phyloP scores from a whole-genome alignment of 1,140 invertebrate genomes.

The Bombus fervidus region DNA sequence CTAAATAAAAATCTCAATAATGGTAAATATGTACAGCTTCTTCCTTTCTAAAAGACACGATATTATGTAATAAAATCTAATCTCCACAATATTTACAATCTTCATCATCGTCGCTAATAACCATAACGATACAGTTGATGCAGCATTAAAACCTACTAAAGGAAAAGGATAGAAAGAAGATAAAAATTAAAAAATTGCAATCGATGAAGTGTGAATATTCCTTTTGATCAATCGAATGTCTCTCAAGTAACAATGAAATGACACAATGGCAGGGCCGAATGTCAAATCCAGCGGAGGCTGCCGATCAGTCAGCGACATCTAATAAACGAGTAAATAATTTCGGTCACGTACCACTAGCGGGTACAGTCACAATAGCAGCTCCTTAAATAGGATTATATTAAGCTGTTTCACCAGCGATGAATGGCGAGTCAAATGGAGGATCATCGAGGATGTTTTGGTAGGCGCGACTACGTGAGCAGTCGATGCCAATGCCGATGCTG shows the following conservation, averaged over 20 bases:
- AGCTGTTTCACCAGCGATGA: constrained; percentile 80
- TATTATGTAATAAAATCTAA: background rate
- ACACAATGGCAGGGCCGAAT: background rate
- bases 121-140: background rate
- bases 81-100: background rate
- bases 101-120: background rate
- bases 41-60: background rate
- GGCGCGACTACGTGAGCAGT: constrained; percentile 73
- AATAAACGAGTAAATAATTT: constrained; percentile 83
- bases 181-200: background rate
- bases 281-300: constrained; percentile 33
- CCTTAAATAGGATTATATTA: constrained; percentile 83
- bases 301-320: constrained; percentile 67
- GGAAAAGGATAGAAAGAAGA: background rate
- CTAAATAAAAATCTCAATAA: background rate
- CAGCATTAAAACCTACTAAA: background rate
- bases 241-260: constrained; percentile 3
- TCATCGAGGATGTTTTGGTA: constrained; percentile 81
- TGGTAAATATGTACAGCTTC: too few species aligned
- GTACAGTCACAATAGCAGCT: constrained; percentile 70
- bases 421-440: constrained; percentile 80
- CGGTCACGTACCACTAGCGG: constrained; percentile 77
- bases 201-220: background rate
- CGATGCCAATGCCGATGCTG: constrained; percentile 64
- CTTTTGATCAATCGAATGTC: background rate